Base-by-base conservation (phyloP, 2,888 invertebrate genomes). In the Acanthococcus lagerstroemiae region DNA sequence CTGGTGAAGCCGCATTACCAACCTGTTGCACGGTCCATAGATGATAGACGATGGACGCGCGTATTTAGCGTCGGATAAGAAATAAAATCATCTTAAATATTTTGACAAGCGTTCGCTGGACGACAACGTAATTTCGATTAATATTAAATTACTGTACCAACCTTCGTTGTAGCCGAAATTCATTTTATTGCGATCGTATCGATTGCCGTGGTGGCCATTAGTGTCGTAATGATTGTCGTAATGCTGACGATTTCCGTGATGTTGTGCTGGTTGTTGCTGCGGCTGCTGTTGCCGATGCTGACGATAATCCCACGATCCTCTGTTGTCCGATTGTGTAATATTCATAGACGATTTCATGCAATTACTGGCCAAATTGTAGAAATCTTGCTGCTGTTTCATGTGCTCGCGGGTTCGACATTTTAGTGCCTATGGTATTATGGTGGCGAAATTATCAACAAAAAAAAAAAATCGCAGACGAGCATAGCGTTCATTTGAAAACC, bases 301-400 rank as follows among this genome's bases (percentile, higher is more conserved):
- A 46, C 27, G 7, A 19, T 46, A n/a, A 24, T 60, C 60, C 60
- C 26, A 45, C 19, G 60, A 77, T 9, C 79, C 79, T 79, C 22
- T 19, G 65, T 55, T 48, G 60, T 58, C 25, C 27, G 55, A 58
- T 63, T 45, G 24, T 57, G 55, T 66, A 68, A 56, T 25, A 68
- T 50, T 12, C 67, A 19, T 27, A 50, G 48, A 19, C 12, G 55
- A 45, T 21, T 55, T 67, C 48, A 58, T 52, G 44, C 57, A 58
- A 27, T 55, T 60, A 30, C 45, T 60, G 25, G 60, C 66, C 17
- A 66, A 48, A 30, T 66, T 50, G 37, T 66, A 66, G 19, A 66
- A 66, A 57, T 66, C 66, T 57, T 66, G 46, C 50, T 66, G 66
- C 24, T 57, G 66, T 48, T 57, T 56, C 48, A 57, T 57, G 24